Percentiles rank a stretch among this genome's conserved stretches.
Evolutionary conservation across 1,140 invertebrate species (phyloP).

Genomic region (Hypsibius dujardini): DNA sequence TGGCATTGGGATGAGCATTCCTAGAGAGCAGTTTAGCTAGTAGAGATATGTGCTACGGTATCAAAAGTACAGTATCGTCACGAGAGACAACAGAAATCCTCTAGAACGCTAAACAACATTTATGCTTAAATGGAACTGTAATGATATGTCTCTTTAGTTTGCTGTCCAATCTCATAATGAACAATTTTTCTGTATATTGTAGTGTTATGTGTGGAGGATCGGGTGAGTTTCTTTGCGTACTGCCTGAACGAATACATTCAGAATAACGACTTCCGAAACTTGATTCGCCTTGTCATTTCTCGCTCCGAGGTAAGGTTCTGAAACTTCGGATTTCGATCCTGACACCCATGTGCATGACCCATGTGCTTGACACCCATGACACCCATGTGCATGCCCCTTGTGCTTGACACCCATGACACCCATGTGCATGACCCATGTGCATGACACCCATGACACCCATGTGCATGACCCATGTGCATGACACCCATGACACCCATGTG

Average conservation of each 20-base stretch:
- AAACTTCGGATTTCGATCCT: not conserved
- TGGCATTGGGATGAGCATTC: too few relatives aligned
- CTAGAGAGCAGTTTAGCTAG: too few relatives aligned
- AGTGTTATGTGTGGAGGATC: constrained; percentile 17
- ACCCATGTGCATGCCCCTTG: too few relatives aligned
- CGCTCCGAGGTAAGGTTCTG: constrained; percentile 1
- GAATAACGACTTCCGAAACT: constrained; percentile 1
- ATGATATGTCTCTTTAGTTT: not conserved
- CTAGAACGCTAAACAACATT: too few relatives aligned
- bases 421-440: too few relatives aligned
- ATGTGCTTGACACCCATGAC: not conserved
- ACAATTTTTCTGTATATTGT: not conserved
- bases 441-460: too few relatives aligned
- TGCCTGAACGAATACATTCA: constrained; percentile 15
- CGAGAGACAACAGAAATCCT: too few relatives aligned
- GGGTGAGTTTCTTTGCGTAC: constrained; percentile 14
- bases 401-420: too few relatives aligned
- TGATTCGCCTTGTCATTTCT: not conserved
- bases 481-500: too few relatives aligned
- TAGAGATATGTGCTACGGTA: too few relatives aligned
- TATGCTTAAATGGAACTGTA: not conserved
- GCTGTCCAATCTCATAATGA: not conserved
- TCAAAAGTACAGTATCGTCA: too few relatives aligned
- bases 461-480: too few relatives aligned
- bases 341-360: not conserved